These are phyloP conservation scores for Eulemur rubriventer DNA, from an alignment of 2,797 vertebrate genomes.

Conservation along the genomic window DNA sequence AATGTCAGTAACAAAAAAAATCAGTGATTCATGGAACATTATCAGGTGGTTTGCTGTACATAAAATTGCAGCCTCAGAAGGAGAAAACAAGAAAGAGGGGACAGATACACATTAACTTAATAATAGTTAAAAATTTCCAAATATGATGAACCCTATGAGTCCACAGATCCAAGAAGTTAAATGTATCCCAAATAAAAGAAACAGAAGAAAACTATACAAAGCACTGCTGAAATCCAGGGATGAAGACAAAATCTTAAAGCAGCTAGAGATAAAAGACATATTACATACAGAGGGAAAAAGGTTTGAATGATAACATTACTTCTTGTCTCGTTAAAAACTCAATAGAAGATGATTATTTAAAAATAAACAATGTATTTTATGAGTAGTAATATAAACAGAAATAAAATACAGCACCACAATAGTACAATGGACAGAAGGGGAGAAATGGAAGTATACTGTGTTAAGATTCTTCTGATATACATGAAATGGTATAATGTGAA, in stretches of 20 bases:
- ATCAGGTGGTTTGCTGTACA: background rate
- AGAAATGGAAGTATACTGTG: background rate
- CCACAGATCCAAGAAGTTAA: background rate
- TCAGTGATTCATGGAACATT: background rate
- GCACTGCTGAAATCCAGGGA: background rate
- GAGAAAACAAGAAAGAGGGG: background rate
- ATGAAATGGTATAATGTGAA: background rate
- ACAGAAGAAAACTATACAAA: background rate
- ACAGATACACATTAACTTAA: background rate
- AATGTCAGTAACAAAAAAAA: background rate
- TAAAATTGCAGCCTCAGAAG: background rate
- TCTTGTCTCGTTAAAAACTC: background rate
- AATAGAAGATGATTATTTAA: slow-evolving; percentile 14
- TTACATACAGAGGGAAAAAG: background rate
- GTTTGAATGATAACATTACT: background rate
- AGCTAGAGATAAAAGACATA: background rate
- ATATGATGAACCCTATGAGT: background rate
- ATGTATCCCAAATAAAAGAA: background rate
- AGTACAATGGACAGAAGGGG: background rate
- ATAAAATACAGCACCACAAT: background rate
- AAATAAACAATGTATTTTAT: background rate
- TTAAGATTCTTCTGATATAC: background rate
- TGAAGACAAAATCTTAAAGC: slow-evolving; percentile 21
- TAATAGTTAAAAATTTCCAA: background rate
- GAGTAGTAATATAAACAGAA: slow-evolving; percentile 5